Percentiles rank a stretch among this genome's conserved stretches.
These are phyloP conservation scores for Fratercula arctica DNA, from an alignment of 2,797 vertebrate species.

Conservation along the genomic window DNA sequence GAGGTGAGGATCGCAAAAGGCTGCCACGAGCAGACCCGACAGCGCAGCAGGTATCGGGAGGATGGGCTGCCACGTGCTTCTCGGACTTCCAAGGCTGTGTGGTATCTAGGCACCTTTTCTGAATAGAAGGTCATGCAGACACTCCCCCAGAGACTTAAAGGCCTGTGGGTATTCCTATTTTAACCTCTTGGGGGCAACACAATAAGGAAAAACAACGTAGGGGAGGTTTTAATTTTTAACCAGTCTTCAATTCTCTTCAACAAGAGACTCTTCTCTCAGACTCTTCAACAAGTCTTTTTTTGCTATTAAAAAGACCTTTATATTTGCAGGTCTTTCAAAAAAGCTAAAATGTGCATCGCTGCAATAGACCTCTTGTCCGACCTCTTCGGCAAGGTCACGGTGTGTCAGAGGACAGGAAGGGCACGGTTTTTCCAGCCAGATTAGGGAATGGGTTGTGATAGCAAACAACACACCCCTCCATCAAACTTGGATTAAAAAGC, in stretches of 20 bases:
- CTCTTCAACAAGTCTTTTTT: background rate
- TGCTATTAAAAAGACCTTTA: background rate
- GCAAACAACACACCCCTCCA: background rate
- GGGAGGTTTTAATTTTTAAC: background rate
- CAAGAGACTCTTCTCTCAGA: background rate
- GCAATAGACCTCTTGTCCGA: background rate
- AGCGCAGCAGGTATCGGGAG: fast-evolving
- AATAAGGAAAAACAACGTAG: background rate
- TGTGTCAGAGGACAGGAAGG: background rate
- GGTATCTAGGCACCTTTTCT: background rate
- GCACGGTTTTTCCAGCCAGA: fast-evolving
- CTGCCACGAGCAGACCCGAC: background rate
- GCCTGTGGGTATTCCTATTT: background rate
- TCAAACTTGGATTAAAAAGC: background rate
- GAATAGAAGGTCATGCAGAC: fast-evolving
- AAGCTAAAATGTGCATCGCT: background rate
- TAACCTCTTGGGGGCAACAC: background rate
- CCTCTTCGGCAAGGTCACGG: fast-evolving
- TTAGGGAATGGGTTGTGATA: background rate
- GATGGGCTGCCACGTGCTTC: background rate
- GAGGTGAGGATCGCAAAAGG: background rate
- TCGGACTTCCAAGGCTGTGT: background rate
- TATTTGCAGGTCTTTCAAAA: background rate
- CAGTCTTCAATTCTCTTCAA: background rate
- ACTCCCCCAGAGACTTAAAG: background rate